Percentiles rank a stretch among this genome's conserved stretches.
These are phyloP conservation scores for Girardia tigrina DNA, from an alignment of 2,888 invertebrate genomes.

Conservation along the genomic window DNA sequence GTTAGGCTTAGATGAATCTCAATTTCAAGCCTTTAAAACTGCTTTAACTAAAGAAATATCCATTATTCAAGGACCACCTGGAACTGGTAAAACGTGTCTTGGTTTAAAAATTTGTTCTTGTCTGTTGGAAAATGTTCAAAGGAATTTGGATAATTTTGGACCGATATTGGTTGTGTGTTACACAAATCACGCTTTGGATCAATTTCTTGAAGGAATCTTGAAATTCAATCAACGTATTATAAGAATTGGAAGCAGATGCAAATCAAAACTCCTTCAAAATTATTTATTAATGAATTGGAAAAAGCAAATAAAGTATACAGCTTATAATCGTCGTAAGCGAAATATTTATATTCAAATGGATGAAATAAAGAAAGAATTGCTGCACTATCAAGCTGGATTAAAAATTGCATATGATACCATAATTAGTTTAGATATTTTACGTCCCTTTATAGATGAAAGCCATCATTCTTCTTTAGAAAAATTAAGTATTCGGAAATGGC, in stretches of 20 bases:
- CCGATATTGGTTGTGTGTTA: constrained; percentile 67
- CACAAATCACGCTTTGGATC: constrained; percentile 74
- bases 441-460: not conserved
- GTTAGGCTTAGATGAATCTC: constrained; percentile 42
- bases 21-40: constrained; percentile 42
- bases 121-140: constrained; percentile 55
- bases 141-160: constrained; percentile 41
- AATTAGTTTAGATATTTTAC: not conserved
- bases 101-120: constrained; percentile 49
- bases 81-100: constrained; percentile 40
- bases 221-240: constrained; percentile 38
- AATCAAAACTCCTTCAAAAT: constrained; percentile 33
- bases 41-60: constrained; percentile 45
- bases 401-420: not conserved
- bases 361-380: not conserved
- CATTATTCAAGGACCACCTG: constrained; percentile 42
- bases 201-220: constrained; percentile 59
- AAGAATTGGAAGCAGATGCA: constrained; percentile 36
- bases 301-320: no score
- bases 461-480: not conserved
- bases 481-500: not conserved
- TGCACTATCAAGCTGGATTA: not conserved
- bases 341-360: not conserved
- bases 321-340: no score
- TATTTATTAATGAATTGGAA: not conserved